Percentiles rank a stretch among this genome's conserved stretches.
Conservation (phyloP, 2,888 invertebrate genomes). For the Drosophila neotestacea region DNA sequence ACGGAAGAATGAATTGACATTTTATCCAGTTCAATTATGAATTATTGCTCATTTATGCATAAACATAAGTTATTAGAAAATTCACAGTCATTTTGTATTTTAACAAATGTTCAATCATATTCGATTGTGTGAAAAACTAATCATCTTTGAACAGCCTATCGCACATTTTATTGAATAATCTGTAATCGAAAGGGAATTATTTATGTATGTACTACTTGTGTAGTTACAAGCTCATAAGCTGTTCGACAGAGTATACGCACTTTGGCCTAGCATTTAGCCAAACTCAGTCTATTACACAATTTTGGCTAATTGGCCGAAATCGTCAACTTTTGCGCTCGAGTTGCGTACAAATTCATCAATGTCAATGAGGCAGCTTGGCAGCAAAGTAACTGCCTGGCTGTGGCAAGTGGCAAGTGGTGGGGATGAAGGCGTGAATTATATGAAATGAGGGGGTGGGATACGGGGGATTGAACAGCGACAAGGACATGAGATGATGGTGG, state of each 20-base stretch:
- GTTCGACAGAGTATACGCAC: slow-evolving; percentile 13
- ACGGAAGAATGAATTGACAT: too few relatives aligned
- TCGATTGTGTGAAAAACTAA: not conserved
- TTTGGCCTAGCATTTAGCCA: not conserved
- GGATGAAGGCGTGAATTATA: not conserved
- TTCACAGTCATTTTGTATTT: not conserved
- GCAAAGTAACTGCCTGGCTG: slow-evolving; percentile 10
- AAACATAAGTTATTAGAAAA: not conserved
- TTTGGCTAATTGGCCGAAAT: slow-evolving; percentile 59
- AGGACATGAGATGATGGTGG: slow-evolving; percentile 36
- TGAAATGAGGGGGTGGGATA: not conserved
- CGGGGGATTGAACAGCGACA: slow-evolving; percentile 1
- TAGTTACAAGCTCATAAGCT: not conserved
- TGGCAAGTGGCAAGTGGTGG: not conserved
- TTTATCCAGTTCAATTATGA: not conserved
- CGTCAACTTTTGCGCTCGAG: slow-evolving; percentile 59
- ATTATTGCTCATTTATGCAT: not conserved
- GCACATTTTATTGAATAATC: not conserved
- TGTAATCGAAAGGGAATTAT: not conserved
- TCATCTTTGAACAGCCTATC: not conserved
- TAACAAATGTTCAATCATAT: not conserved
- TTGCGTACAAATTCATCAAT: slow-evolving; percentile 55
- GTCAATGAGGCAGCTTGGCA: slow-evolving; percentile 41
- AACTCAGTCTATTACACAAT: slow-evolving; percentile 18
- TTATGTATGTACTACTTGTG: not conserved